Evolutionary conservation across 2,797 vertebrate species (phyloP).

Genomic region (Monodelphis domestica): DNA sequence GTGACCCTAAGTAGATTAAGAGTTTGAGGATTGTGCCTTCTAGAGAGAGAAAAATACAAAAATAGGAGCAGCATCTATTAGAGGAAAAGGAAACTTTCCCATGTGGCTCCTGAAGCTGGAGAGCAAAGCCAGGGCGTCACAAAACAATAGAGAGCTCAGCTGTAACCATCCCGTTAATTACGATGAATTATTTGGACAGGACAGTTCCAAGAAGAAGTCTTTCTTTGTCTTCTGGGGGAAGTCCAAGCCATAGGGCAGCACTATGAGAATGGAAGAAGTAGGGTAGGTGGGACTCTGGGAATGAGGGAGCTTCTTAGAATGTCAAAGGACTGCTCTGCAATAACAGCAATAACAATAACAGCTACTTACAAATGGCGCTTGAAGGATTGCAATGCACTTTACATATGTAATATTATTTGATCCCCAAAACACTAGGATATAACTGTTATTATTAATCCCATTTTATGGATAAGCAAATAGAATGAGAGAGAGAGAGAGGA

Average conservation of each 20-base stretch:
- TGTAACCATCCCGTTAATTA: background rate
- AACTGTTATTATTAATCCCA: accelerated
- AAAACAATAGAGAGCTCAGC: background rate
- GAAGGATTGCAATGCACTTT: too few species aligned
- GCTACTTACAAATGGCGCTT: accelerated
- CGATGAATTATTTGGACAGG: background rate
- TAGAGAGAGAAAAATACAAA: background rate
- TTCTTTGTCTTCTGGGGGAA: background rate
- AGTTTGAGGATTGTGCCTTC: background rate
- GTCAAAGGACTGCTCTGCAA: background rate
- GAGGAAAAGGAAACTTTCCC: background rate
- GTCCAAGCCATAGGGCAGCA: background rate
- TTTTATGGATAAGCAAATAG: too few species aligned
- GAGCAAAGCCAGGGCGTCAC: background rate
- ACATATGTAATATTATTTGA: too few species aligned
- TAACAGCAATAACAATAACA: background rate
- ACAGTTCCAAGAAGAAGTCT: background rate
- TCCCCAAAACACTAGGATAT: too few species aligned
- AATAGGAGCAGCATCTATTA: background rate
- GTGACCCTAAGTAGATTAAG: background rate
- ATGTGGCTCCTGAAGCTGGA: background rate
- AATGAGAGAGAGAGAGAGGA: background rate
- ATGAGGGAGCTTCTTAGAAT: background rate
- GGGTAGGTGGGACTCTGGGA: background rate
- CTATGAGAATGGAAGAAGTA: background rate